Conservation (phyloP, 1,140 invertebrate genomes). For the Pseudomyrmex concolor region DNA sequence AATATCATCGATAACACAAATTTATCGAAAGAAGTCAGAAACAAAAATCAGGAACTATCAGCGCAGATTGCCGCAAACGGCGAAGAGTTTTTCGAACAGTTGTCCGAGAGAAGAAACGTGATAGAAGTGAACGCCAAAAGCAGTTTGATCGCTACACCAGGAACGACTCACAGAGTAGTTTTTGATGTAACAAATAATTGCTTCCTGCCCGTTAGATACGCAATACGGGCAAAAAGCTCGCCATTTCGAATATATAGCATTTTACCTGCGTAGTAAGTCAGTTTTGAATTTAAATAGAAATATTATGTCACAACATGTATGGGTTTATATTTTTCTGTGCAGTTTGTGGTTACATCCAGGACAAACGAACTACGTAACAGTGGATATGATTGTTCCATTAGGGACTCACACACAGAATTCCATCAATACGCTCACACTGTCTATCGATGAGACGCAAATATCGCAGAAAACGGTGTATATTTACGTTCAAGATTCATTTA, state of each 20-base stretch:
- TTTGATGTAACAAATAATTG: constrained; percentile 78
- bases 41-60: constrained; percentile 37
- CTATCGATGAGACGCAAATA: constrained; percentile 74
- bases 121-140: constrained; percentile 73
- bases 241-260: constrained; percentile 52
- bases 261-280: constrained; percentile 55
- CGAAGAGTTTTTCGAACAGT: neutral
- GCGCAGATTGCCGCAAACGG: constrained; percentile 12
- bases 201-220: constrained; percentile 64
- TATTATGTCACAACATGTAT: neutral
- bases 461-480: constrained; percentile 82
- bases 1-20: constrained; percentile 8
- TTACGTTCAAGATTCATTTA: constrained; percentile 79
- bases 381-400: constrained; percentile 84
- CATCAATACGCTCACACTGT: constrained; percentile 86
- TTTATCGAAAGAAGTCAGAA: neutral
- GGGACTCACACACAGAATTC: constrained; percentile 83
- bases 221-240: constrained; percentile 62
- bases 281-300: neutral
- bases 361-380: constrained; percentile 85
- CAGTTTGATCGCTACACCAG: constrained; percentile 72
- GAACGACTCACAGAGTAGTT: constrained; percentile 62
- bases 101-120: constrained; percentile 57
- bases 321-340: constrained; percentile 2
- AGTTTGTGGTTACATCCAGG: constrained; percentile 84